Evolutionary conservation across 1,140 invertebrate species (phyloP), one percentile per base, ranked within the genome.

Genomic region (Eumaeus atala): DNA sequence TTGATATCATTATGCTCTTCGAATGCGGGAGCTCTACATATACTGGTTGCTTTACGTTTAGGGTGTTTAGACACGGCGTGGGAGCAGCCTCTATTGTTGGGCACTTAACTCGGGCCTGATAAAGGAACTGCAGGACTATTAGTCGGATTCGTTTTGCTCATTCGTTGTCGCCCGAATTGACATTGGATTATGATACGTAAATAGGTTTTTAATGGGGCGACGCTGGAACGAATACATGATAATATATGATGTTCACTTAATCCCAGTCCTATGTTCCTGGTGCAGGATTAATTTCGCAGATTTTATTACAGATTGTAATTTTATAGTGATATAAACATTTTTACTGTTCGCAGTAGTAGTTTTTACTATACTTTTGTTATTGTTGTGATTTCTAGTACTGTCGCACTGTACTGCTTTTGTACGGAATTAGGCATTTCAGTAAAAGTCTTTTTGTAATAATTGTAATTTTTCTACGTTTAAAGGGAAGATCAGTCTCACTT

Each of bases 81-180:
- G 81, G 83, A 84, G 77, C 76, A 55, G 70, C 64, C 62, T 70
- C 70, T 67, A 84, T 86, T 84, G 83, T 84, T 64, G 54, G 66
- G 73, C 80, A 84, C 81, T 86, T 86, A 84, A 81, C 84, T 84
- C 72, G 62, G 62, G 63, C 51, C 64, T 72, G 79, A 84, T 86
- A 83, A 84, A 82, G 73, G 79, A 86, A 79, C 80, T 84, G 77
- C 80, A 76, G 77, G 70, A 68, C 77, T 75, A 87, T 87, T 87
- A 87, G 74, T 70, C 53, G 79, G 72, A 84, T 87, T 87, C 81
- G 81, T 70, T 77, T 77, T 79, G 84, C 84, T 82, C 77, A 84
- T 87, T 82, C 83, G 72, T 74, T 79, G 69, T 71, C 64, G 62
- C 63, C 68, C 78, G 65, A 80, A 86, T 80, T 76, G 71, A 76